Base-by-base conservation (phyloP, 1,140 invertebrate genomes). In the Leptonema lineaticorne region DNA sequence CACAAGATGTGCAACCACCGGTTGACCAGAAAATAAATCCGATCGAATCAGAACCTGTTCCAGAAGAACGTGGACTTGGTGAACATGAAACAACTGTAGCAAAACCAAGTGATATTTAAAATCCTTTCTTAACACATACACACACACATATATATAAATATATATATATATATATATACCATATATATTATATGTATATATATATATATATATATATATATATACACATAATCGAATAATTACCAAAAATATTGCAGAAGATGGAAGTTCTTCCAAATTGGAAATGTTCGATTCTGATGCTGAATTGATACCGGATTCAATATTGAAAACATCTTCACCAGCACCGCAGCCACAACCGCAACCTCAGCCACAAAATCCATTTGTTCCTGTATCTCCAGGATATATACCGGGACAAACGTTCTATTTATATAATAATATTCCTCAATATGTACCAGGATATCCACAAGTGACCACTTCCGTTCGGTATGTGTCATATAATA, bases 341-440 rank as follows among this genome's bases (percentile, higher is more conserved):
- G 20, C 28, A 7, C 28, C 16, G 4, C 48, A 2, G 8, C 29
- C 7, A 11, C 11, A 26, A n/a, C 16, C 29, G n/a, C 11, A 22
- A 2, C 20, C 26, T 27, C 28, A 37, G 24, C 14, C 41, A 24
- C 41, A 16, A 26, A 7, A 30, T 11, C 28, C 28, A 14, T 16
- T 8, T 18, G 3, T 24, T 14, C 67, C 67, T 5, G 46, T 14
- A 0, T 26, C 27, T 56, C 67, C 59, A n/a, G 59, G 45, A 33
- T 14, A 56, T 27, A n/a, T 56, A 16, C 67, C 67, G 14, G 67
- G 67, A 22, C 41, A 63, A 63, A 63, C 30, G 27, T 20, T 69
- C 30, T 63, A 53, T 37, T 30, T 78, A 22, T 65, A 78, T 0
- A 78, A 79, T 59, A 76, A 76, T 6, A 72, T 78, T 63, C 72